Evolutionary conservation across 2,888 invertebrate genomes (phyloP).

Genomic region (Agrochola lychnidis): DNA sequence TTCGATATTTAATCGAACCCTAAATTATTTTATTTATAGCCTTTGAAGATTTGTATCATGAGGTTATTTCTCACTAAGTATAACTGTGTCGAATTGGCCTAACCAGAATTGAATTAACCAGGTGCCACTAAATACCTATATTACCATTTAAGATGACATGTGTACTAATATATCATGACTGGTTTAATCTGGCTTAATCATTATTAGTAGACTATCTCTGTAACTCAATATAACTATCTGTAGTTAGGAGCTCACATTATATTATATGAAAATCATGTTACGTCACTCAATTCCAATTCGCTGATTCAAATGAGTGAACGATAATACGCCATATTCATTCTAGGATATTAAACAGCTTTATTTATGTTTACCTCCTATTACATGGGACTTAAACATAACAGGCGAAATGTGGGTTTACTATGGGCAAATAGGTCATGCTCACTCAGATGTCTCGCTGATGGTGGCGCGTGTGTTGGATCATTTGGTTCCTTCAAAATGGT

Average conservation of each 20-base stretch:
- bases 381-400: no score
- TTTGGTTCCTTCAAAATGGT: no score
- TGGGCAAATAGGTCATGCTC: no score
- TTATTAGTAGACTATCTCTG: conserved; percentile 28
- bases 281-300: conserved; percentile 7
- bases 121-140: neutral
- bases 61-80: no score
- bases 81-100: neutral
- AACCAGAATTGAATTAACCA: conserved; percentile 2
- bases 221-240: neutral
- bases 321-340: neutral
- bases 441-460: no score
- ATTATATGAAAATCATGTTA: neutral
- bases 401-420: no score
- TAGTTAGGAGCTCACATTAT: neutral
- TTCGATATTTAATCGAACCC: no score
- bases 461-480: no score
- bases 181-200: conserved; percentile 38
- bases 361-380: no score
- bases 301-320: neutral
- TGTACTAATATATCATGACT: conserved; percentile 31
- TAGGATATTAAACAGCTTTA: no score
- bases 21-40: no score
- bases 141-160: neutral
- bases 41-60: neutral